Percentiles rank a stretch among this genome's conserved stretches.
These are phyloP conservation scores for Paramuricea clavata DNA, from an alignment of 92 coral and sea anemone genomes.

Conservation along the genomic window DNA sequence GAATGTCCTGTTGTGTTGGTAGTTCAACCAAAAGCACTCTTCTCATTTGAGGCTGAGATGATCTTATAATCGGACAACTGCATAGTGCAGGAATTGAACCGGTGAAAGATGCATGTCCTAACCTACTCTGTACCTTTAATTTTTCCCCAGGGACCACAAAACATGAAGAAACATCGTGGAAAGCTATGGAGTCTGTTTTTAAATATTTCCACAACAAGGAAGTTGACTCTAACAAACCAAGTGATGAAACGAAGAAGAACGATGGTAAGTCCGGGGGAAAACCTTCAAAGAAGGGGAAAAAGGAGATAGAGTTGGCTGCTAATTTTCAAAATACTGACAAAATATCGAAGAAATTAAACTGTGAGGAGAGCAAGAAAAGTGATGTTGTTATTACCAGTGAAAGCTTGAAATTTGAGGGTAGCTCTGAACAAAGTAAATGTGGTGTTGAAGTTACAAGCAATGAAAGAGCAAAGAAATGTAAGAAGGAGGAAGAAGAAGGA, in stretches of 20 bases:
- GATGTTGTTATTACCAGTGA: too few relatives aligned
- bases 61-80: too few relatives aligned
- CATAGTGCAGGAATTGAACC: too few relatives aligned
- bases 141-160: slow-evolving; percentile 72
- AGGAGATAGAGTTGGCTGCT: neutral
- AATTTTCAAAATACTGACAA: neutral
- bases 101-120: too few relatives aligned
- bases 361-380: slow-evolving; percentile 14
- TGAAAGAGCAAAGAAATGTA: too few relatives aligned
- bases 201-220: slow-evolving; percentile 64
- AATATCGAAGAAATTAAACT: neutral
- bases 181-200: slow-evolving; percentile 87
- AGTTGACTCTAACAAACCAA: neutral
- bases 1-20: too few relatives aligned
- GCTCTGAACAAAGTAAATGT: neutral
- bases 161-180: slow-evolving; percentile 88
- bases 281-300: neutral
- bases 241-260: slow-evolving; percentile 46
- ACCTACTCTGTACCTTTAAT: neutral
- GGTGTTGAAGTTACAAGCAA: neutral
- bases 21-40: too few relatives aligned
- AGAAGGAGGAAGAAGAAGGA: too few relatives aligned
- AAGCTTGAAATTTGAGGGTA: neutral
- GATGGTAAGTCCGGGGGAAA: neutral
- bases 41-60: too few relatives aligned